Percentiles rank a stretch among this genome's conserved stretches.
Evolutionary conservation across 2,888 invertebrate genomes (phyloP).

Genomic region (Marasmarcha lunaedactyla): DNA sequence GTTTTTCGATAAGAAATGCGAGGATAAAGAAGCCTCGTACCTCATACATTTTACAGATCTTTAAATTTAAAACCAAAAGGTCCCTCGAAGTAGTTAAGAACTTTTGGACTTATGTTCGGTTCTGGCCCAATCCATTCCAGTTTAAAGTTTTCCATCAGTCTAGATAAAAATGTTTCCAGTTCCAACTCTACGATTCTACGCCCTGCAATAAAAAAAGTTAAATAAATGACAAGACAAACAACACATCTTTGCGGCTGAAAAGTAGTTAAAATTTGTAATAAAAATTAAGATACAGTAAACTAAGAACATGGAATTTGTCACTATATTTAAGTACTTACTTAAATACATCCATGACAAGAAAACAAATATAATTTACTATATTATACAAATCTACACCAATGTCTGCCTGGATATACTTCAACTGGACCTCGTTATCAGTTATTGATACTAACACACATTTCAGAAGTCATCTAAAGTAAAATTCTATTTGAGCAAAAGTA

Average conservation of each 20-base stretch:
- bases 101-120: background rate
- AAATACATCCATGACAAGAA: no score
- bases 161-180: conserved; percentile 47
- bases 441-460: no score
- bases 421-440: no score
- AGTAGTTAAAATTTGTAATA: background rate
- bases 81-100: conserved; percentile 3
- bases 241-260: no score
- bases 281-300: background rate
- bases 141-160: conserved; percentile 28
- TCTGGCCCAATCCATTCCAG: conserved; percentile 24
- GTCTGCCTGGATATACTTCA: no score
- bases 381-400: no score
- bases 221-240: background rate
- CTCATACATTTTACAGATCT: conserved; percentile 1
- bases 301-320: background rate
- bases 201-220: conserved; percentile 31
- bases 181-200: conserved; percentile 73
- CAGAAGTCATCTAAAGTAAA: no score
- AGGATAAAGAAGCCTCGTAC: no score
- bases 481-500: no score
- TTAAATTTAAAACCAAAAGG: conserved; percentile 5
- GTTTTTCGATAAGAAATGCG: no score
- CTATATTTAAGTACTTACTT: no score
- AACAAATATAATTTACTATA: no score